Conservation (phyloP, 2,113 vertebrate genomes). For the Copsychus sechellarum region DNA sequence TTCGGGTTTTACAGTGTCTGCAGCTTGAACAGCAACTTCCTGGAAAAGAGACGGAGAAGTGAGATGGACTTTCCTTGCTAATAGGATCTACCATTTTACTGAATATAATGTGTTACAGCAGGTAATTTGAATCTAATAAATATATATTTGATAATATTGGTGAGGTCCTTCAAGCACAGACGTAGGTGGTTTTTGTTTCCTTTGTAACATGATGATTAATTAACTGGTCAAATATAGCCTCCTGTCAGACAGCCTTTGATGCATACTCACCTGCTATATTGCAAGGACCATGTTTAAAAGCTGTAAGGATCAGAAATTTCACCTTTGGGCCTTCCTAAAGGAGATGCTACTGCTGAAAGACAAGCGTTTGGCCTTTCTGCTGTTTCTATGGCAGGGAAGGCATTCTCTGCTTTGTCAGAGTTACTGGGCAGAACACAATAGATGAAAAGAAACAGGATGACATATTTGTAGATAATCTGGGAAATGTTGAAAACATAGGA, state of each 20-base stretch:
- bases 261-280: neutral
- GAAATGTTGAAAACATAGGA: neutral
- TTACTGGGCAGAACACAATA: neutral
- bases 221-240: neutral
- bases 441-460: neutral
- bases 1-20: neutral
- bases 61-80: neutral
- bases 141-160: neutral
- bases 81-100: neutral
- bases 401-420: neutral
- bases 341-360: neutral
- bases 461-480: neutral
- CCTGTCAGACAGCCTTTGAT: neutral
- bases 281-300: neutral
- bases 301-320: neutral
- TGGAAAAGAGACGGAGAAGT: neutral
- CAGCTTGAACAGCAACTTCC: neutral
- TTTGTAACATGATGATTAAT: neutral
- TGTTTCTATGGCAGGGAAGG: neutral
- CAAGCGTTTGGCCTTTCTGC: neutral
- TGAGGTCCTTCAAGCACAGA: neutral
- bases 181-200: rapidly evolving
- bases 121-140: neutral
- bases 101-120: neutral
- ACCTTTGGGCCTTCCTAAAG: neutral